Percentiles rank a stretch among this genome's conserved stretches.
Evolutionary conservation across 2,888 invertebrate species (phyloP).

Genomic region (Sclerodermus sp.): DNA sequence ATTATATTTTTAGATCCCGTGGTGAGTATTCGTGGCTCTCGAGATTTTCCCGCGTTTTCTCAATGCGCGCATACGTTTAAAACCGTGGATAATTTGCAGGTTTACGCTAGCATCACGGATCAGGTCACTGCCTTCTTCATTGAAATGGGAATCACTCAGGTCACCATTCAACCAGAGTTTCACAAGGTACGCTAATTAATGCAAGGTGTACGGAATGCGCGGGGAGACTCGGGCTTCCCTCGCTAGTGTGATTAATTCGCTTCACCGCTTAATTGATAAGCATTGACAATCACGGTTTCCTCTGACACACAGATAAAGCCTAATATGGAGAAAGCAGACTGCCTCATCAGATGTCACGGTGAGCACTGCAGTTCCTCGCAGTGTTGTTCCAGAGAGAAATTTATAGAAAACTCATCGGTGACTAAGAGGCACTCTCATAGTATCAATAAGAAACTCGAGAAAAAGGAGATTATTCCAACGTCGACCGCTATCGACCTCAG

Average conservation of each 20-base stretch:
- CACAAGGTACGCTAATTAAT: slow-evolving; percentile 37
- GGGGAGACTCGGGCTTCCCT: no score
- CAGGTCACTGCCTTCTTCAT: slow-evolving; percentile 75
- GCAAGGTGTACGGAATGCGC: no score
- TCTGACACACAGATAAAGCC: slow-evolving; percentile 35
- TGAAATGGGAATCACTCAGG: slow-evolving; percentile 78
- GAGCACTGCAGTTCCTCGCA: slow-evolving; percentile 46
- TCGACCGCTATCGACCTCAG: slow-evolving; percentile 26
- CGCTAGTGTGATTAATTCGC: no score
- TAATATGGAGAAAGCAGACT: slow-evolving; percentile 36
- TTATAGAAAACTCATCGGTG: slow-evolving; percentile 17
- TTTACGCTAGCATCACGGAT: slow-evolving; percentile 63
- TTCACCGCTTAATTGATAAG: no score
- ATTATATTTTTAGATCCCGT: slow-evolving; percentile 72
- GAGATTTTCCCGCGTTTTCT: not conserved
- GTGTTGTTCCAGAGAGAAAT: slow-evolving; percentile 43
- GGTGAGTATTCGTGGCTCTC: slow-evolving; percentile 45
- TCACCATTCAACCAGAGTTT: slow-evolving; percentile 89
- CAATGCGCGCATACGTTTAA: no score
- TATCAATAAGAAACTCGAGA: slow-evolving; percentile 30
- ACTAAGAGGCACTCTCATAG: slow-evolving; percentile 13
- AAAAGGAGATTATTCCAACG: slow-evolving; percentile 34
- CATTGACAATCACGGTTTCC: not conserved
- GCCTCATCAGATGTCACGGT: slow-evolving; percentile 49
- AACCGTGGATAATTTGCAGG: slow-evolving; percentile 53